These are phyloP conservation scores for Cryptus armator DNA, from an alignment of 2,888 invertebrate genomes.

Conservation along the genomic window DNA sequence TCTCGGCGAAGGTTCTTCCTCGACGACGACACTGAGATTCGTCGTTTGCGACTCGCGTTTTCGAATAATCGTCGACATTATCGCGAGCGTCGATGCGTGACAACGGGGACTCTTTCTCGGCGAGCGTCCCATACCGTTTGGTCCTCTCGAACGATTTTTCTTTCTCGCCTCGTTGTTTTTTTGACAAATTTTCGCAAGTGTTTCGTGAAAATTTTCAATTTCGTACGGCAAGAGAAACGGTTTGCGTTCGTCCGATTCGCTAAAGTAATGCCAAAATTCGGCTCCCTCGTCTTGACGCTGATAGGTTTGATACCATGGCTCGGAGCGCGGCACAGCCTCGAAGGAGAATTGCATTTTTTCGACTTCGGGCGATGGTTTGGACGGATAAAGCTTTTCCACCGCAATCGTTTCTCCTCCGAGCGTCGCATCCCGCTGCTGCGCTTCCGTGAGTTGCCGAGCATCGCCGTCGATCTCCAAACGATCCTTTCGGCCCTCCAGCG, in stretches of 20 bases:
- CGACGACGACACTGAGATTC: constrained; percentile 70
- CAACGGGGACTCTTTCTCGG: constrained; percentile 95
- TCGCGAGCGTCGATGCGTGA: constrained; percentile 95
- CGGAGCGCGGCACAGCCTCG: constrained; percentile 90
- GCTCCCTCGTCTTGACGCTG: constrained; percentile 91
- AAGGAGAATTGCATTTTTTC: constrained; percentile 91
- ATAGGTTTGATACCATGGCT: constrained; percentile 93
- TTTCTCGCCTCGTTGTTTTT: constrained; percentile 69
- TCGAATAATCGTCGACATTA: constrained; percentile 87
- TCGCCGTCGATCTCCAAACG: constrained; percentile 72
- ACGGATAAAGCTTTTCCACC: constrained; percentile 78
- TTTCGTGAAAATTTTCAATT: constrained; percentile 86
- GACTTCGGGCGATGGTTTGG: constrained; percentile 85
- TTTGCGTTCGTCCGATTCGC: constrained; percentile 87
- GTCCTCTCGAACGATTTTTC: constrained; percentile 64
- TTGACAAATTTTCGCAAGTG: constrained; percentile 74
- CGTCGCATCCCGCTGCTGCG: constrained; percentile 72
- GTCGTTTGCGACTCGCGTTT: constrained; percentile 77
- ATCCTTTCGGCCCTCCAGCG: constrained; percentile 83
- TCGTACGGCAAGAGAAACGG: constrained; percentile 92
- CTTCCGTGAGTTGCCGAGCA: constrained; percentile 62
- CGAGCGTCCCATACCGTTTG: constrained; percentile 85
- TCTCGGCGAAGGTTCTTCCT: constrained; percentile 71
- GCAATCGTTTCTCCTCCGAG: constrained; percentile 38
- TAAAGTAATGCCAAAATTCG: constrained; percentile 88